Percentiles rank a stretch among this genome's conserved stretches.
Conservation (phyloP, 2,888 invertebrate genomes). For the Watsonalla cultraria region DNA sequence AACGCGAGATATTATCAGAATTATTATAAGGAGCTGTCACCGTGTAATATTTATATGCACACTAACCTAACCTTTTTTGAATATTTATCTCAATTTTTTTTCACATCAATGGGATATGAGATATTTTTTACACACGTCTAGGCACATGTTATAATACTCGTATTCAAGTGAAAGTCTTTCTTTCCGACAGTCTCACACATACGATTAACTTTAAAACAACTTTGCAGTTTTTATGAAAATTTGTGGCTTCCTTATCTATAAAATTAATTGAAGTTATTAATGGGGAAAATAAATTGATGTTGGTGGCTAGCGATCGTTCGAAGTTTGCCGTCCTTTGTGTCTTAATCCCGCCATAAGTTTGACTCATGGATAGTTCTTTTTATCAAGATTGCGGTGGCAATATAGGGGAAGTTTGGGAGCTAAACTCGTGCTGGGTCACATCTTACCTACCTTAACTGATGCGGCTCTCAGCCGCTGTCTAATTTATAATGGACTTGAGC, state of each 20-base stretch:
- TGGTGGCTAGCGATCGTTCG: constrained; percentile 32
- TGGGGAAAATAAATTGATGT: constrained; percentile 20
- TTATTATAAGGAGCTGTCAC: constrained; percentile 59
- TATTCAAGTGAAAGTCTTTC: no score
- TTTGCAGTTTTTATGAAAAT: constrained; percentile 33
- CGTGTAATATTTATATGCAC: no score
- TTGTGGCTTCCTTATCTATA: constrained; percentile 8
- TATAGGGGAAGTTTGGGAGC: constrained; percentile 68
- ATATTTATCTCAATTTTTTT: not conserved
- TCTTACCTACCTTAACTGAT: constrained; percentile 78
- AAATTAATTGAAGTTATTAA: constrained; percentile 24
- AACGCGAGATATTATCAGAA: constrained; percentile 58
- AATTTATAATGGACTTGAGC: constrained; percentile 79
- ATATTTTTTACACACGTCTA: no score
- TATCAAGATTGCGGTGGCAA: constrained; percentile 70
- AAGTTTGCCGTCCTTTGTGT: constrained; percentile 53
- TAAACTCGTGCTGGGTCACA: constrained; percentile 73
- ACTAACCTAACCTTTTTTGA: constrained; percentile 29
- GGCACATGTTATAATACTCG: no score
- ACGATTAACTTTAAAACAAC: not conserved
- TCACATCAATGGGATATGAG: no score
- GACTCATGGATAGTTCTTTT: constrained; percentile 73
- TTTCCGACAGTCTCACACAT: no score
- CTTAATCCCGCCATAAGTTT: constrained; percentile 67
- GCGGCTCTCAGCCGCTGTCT: constrained; percentile 75